Conservation (phyloP, 2,888 invertebrate genomes). For the Pheosia gnoma region DNA sequence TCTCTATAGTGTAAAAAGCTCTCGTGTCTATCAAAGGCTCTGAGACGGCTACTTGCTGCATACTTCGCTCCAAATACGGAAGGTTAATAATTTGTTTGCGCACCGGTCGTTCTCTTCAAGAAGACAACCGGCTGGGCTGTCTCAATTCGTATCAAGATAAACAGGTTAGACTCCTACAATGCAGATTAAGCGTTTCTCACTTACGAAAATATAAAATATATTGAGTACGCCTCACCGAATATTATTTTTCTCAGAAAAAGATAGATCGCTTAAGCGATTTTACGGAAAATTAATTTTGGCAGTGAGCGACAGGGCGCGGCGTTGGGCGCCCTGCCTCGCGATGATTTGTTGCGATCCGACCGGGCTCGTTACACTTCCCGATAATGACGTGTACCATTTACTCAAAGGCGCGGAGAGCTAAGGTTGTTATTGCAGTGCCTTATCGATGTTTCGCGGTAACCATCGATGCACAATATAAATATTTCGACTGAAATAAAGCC, state of each 20-base stretch:
- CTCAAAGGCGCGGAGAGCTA: slow-evolving; percentile 57
- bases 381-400: slow-evolving; percentile 77
- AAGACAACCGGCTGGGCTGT: slow-evolving; percentile 50
- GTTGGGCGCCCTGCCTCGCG: slow-evolving; percentile 45
- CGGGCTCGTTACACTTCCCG: slow-evolving; percentile 67
- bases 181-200: slow-evolving; percentile 67
- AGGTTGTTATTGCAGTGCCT: slow-evolving; percentile 63
- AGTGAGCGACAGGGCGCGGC: slow-evolving; percentile 73
- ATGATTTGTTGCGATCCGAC: slow-evolving; percentile 74
- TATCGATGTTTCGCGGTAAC: slow-evolving; percentile 61
- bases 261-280: slow-evolving; percentile 80
- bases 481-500: slow-evolving; percentile 49
- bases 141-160: slow-evolving; percentile 65
- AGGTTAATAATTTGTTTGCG: slow-evolving; percentile 74
- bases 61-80: slow-evolving; percentile 63
- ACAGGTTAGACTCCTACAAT: slow-evolving; percentile 56
- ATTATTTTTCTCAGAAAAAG: slow-evolving; percentile 78
- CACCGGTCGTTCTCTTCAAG: slow-evolving; percentile 60
- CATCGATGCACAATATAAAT: slow-evolving; percentile 43
- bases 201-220: slow-evolving; percentile 62
- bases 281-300: slow-evolving; percentile 80
- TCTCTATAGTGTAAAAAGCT: slow-evolving; percentile 57
- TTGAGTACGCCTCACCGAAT: slow-evolving; percentile 60
- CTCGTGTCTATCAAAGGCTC: slow-evolving; percentile 55
- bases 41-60: slow-evolving; percentile 56